Conservation (phyloP, 1,140 invertebrate genomes). For the Nylanderia fulva region DNA sequence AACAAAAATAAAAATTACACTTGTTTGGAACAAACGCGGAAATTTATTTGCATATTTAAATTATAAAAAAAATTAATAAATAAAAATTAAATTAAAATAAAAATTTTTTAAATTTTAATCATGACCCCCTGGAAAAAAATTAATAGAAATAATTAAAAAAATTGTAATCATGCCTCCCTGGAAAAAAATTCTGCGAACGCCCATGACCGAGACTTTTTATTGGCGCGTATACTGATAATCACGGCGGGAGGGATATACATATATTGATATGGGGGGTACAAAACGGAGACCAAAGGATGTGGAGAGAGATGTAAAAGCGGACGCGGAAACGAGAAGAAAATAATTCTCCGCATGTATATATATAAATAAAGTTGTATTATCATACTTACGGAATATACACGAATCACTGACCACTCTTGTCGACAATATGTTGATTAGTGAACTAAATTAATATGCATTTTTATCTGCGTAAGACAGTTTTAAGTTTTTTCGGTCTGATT, state of each 20-base stretch:
- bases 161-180: too few species aligned
- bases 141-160: too few species aligned
- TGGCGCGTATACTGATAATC: background rate
- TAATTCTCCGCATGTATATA: background rate
- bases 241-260: too few species aligned
- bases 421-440: conserved; percentile 48
- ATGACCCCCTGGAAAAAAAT: too few species aligned
- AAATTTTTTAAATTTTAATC: too few species aligned
- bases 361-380: conserved; percentile 77
- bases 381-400: conserved; percentile 73
- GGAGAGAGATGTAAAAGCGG: background rate
- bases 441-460: conserved; percentile 62
- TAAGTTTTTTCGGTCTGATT: conserved; percentile 36
- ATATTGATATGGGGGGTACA: background rate
- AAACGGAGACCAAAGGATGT: background rate
- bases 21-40: too few species aligned
- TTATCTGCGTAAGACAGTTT: conserved; percentile 32
- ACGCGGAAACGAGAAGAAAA: conserved; percentile 12
- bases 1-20: too few species aligned
- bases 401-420: conserved; percentile 45
- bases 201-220: too few species aligned
- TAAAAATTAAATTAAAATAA: too few species aligned
- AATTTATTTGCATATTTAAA: too few species aligned
- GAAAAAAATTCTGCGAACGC: too few species aligned
- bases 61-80: too few species aligned